These are phyloP conservation scores for Pithys albifrons DNA, from an alignment of 2,113 vertebrate species.

Conservation along the genomic window DNA sequence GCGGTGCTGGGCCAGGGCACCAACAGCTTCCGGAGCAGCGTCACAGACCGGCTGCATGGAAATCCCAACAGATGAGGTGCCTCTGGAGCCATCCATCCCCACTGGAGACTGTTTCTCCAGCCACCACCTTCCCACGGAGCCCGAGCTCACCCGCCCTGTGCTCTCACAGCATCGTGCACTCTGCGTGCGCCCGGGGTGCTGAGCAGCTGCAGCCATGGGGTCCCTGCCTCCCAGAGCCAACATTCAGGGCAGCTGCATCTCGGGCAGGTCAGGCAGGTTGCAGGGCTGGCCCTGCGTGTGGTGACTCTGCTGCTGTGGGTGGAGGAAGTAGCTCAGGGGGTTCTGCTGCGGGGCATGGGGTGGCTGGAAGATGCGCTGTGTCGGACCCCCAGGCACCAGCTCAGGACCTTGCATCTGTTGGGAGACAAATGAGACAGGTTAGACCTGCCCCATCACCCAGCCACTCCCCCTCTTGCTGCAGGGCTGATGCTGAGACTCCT, in stretches of 20 bases:
- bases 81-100: rapidly evolving
- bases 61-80: neutral
- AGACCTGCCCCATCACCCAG: neutral
- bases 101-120: neutral
- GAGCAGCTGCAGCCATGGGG: neutral
- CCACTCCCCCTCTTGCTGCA: neutral
- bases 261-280: slow-evolving; percentile 77
- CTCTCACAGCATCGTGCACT: neutral
- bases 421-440: neutral
- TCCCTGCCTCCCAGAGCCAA: neutral
- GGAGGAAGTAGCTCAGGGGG: slow-evolving; percentile 77
- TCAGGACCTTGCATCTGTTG: slow-evolving; percentile 80
- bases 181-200: rapidly evolving
- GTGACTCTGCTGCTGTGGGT: slow-evolving; percentile 58
- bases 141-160: neutral
- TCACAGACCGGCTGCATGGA: rapidly evolving
- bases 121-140: neutral
- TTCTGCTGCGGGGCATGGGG: slow-evolving; percentile 68
- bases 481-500: neutral
- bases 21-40: neutral
- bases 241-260: slow-evolving; percentile 80
- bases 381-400: slow-evolving; percentile 61
- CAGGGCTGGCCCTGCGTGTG: slow-evolving; percentile 68
- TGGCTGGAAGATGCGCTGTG: slow-evolving; percentile 74
- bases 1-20: neutral